Evolutionary conservation across 2,888 invertebrate genomes (phyloP), one percentile per base, ranked within the genome.

Genomic region (Atherix ibis): DNA sequence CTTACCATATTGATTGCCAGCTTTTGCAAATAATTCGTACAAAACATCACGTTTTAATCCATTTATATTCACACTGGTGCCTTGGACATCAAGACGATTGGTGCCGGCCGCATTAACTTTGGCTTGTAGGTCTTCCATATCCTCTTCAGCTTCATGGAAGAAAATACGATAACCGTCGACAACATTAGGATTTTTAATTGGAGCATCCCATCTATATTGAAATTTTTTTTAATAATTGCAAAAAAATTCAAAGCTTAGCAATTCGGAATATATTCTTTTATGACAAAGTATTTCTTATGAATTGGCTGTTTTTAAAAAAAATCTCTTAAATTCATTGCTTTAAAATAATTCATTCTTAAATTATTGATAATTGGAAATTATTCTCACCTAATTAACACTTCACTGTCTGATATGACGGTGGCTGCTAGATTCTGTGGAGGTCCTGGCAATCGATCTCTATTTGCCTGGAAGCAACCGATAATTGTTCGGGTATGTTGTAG

Each of bases 111-210:
- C 67, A 29, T 48, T 44, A 33, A 39, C 39, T 19, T 28, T 38
- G 3, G 38, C 33, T 18, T 32, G 28, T 15, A 40, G 36, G 32
- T 39, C 38, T 19, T 38, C 42, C 18, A 27, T 38, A 2, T 31
- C 34, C 12, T 38, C 37, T 34, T 79, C 77, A 34, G 72, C 67
- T 26, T 72, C 71, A 40, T 80, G 68, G 76, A 83, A 83, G 63
- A 83, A 81, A 43, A 85, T 76, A 43, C 83, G 70, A 65, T 87
- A 87, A 45, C 82, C 67, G 61, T 83, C 80, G 2, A 84, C 83
- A 1, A 77, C 76, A 43, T 77, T 73, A 0, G 84, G 82, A 59
- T 87, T 85, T 62, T 84, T 84, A 26, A 68, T 54, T 4, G 87
- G 85, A 5, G 77, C 71, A 44, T 84, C 80, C 85, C 85, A 87